Conservation (phyloP, 2,797 vertebrate genomes). For the Clarias platycephalus region DNA sequence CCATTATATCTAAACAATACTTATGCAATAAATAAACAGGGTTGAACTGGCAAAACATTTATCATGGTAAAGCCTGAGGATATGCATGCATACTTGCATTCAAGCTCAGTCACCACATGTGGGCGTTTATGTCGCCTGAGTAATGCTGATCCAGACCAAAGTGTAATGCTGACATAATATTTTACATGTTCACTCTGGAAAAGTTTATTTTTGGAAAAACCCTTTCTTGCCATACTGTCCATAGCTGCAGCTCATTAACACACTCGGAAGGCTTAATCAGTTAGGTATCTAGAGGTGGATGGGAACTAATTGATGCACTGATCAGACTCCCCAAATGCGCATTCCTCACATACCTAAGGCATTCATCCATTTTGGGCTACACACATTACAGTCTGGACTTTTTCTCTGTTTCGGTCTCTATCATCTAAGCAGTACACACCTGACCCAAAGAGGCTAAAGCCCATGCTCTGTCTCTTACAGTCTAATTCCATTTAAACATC, state of each 20-base stretch:
- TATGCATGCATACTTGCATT: slow-evolving; percentile 24
- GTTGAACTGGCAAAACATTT: slow-evolving; percentile 62
- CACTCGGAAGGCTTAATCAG: slow-evolving; percentile 15
- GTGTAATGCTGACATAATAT: slow-evolving; percentile 26
- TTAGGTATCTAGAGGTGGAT: slow-evolving; percentile 25
- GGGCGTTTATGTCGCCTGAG: slow-evolving; percentile 18
- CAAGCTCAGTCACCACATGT: slow-evolving; percentile 34
- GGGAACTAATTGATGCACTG: slow-evolving; percentile 68
- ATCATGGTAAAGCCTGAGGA: slow-evolving; percentile 52
- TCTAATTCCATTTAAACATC: slow-evolving; percentile 18
- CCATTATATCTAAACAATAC: slow-evolving; percentile 69
- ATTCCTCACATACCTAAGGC: slow-evolving; percentile 73
- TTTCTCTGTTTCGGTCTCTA: slow-evolving; percentile 2
- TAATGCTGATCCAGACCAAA: slow-evolving; percentile 35
- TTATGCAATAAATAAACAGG: slow-evolving; percentile 67
- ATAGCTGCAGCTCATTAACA: background rate
- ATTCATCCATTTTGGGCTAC: slow-evolving; percentile 71
- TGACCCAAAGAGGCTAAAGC: slow-evolving; percentile 15
- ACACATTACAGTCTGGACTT: slow-evolving; percentile 60
- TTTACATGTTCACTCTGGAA: slow-evolving; percentile 19
- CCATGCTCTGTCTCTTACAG: background rate
- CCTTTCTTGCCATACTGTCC: background rate
- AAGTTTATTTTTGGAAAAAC: slow-evolving; percentile 16
- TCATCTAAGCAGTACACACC: slow-evolving; percentile 13
- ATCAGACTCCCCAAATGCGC: slow-evolving; percentile 68